Evolutionary conservation across 2,888 invertebrate species (phyloP), one percentile per base, ranked within the genome.

Genomic region (Diplolepis rosae): DNA sequence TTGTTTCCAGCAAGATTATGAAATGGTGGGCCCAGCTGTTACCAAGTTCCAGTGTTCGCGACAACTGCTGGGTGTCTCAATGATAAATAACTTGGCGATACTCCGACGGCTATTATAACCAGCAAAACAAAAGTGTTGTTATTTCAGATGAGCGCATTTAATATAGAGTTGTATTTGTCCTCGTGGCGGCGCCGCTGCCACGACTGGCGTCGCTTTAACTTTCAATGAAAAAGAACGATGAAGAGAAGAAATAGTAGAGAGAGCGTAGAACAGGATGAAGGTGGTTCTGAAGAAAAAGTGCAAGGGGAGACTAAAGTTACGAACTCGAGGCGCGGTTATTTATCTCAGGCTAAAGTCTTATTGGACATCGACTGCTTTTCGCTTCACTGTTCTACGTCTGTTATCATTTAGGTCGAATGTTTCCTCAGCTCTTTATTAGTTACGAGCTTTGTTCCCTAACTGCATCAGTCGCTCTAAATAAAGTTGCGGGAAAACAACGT

Each of bases 91-190:
- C 72, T 30, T 66, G 71, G 71, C 71, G 30, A 56, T 67, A 61
- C 61, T 67, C 39, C 15, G 35, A 61, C 15, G 39, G 39, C 39
- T 61, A 39, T 61, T 42, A 61, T 61, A 13, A 42, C 39, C 27
- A 39, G 68, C 70, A 70, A 73, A 74, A 71, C 77, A 73, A 73
- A 74, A 77, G 73, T 73, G 76, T 71, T 76, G 72, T 73, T 73
- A 74, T 73, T 74, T 74, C 74, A 74, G 74, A 70, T 77, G 77
- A 77, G 68, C 74, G 74, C 72, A 45, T 73, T 74, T 71, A 74
- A 76, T 72, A 61, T 61, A 61, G 61, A 61, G 61, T 35, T 42
- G 39, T 61, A 61, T 61, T 61, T 61, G 61, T 61, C 61, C 35
- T 61, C 61, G 61, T 39, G 3, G 39, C 24, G 35, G 39, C 35